Base-by-base conservation (phyloP, 2,797 vertebrate genomes). In the Sarcophilus harrisii region DNA sequence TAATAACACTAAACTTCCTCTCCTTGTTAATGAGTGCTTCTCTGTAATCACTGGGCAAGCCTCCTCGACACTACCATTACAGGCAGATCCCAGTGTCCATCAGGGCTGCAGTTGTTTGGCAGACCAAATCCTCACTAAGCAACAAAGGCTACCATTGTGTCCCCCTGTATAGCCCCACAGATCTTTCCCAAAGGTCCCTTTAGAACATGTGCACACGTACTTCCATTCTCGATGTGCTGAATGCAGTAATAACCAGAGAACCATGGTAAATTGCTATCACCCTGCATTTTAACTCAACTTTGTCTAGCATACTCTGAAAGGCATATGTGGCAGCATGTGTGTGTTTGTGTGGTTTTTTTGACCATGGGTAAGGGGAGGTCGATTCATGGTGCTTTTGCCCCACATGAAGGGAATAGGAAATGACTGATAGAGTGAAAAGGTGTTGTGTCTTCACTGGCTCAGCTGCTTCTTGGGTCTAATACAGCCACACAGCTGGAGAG, bases 401-500 rank as follows among this genome's bases (percentile, higher is more conserved):
- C 96, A 95, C 92, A 66, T 24, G n/a, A 49, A 92, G 45, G 90
- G 90, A 11, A 29, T 96, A 97, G 95, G 95, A 97, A 98, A 98
- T 96, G 92, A 96, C 95, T 96, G 95, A 97, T 98, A 96, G 95
- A 98, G 96, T 98, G 98, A 98, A 98, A 98, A 98, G 98, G 96
- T 99, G 98, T 98, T 97, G 98, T 98, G 98, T 98, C 97, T 98
- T 97, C 96, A 92, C 87, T 92, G 96, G 96, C 92, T 99, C 99
- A 99, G 98, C 99, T 99, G 99, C 96, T 98, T 97, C 96, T 97
- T 73, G 57, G 54, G 90, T 92, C 96, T 98, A 98, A 98, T 98
- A 97, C 97, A 98, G 96, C 98, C 94, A 96, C 98, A 98, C 98
- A 99, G 98, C 99, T 99, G 98, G 98, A 98, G 98, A 97, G 98